These are phyloP conservation scores for Subacronicta megacephala DNA, from an alignment of 2,888 invertebrate species.

Conservation along the genomic window DNA sequence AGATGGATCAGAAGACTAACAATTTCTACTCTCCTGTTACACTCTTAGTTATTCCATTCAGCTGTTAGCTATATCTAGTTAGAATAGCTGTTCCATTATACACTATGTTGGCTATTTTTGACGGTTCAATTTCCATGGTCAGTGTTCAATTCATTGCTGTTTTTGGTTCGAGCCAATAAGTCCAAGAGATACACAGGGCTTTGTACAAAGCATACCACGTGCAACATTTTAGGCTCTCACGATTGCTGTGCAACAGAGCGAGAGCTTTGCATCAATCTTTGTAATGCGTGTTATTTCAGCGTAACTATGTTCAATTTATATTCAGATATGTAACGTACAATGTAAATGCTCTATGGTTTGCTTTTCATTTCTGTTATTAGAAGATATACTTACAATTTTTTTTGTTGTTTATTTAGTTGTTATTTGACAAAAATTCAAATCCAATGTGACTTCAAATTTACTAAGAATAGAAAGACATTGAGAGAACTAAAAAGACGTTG, in stretches of 20 bases:
- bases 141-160: constrained; percentile 11
- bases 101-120: background rate
- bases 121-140: background rate
- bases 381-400: too few species aligned
- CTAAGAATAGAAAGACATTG: too few species aligned
- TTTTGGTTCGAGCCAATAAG: constrained; percentile 34
- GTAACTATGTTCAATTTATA: constrained; percentile 4
- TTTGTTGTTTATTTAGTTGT: too few species aligned
- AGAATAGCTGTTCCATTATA: background rate
- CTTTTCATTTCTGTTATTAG: too few species aligned
- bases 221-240: constrained; percentile 17
- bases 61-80: too few species aligned
- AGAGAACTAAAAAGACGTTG: too few species aligned
- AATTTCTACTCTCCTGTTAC: too few species aligned
- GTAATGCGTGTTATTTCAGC: constrained; percentile 31
- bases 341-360: background rate
- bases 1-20: too few species aligned
- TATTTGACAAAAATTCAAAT: too few species aligned
- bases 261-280: constrained; percentile 34
- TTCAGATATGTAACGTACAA: background rate
- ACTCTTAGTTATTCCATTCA: too few species aligned
- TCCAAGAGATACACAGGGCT: constrained; percentile 31
- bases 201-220: constrained; percentile 18
- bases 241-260: constrained; percentile 24
- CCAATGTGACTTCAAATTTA: too few species aligned